Base-by-base conservation (phyloP, 2,888 invertebrate species). In the Pterostichus niger region DNA sequence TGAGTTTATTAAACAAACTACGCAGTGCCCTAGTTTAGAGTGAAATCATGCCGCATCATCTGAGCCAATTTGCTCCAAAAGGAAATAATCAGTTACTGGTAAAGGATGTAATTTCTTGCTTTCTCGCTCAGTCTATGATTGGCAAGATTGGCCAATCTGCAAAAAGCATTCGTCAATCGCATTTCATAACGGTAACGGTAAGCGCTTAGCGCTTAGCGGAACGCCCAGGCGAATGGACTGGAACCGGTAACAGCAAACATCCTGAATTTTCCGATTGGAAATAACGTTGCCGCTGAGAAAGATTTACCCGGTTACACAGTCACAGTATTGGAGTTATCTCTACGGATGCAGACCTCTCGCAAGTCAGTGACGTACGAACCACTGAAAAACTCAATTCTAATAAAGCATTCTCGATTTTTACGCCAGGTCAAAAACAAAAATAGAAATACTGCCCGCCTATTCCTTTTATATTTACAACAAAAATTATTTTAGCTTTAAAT, bases 211-310 rank as follows among this genome's bases (percentile, higher is more conserved):
- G 68, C n/a, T 17, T 40, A 71, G 24, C 56, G 9, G 56, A 56
- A 56, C 15, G 56, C 24, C 24, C 49, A 49, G 56, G 10, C 9
- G 56, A 17, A 56, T 10, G 56, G 13, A 56, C 15, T 13, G 17
- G 56, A 31, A 73, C 78, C 78, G 78, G 78, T 78, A 78, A 59
- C 56, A 31, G 78, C 56, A 78, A 59, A 78, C 78, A 78, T 78
- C 61, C 78, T 78, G 78, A 78, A 78, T 78, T 78, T 78, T 59
- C 59, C 59, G 78, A 78, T 44, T 56, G 24, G 59, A 78, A 78
- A 73, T 73, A 73, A 49, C 49, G 15, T 24, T 24, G n/a, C 1
- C 3, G 31, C 24, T 24, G 24, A 24, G 6, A 17, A 49, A 52
- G 46, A 75, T 52, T 75, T 52, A 46, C 46, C 24, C 71, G 71